Evolutionary conservation across 2,888 invertebrate genomes (phyloP), one percentile per base, ranked within the genome.

Genomic region (Aproaerema taeniolella): DNA sequence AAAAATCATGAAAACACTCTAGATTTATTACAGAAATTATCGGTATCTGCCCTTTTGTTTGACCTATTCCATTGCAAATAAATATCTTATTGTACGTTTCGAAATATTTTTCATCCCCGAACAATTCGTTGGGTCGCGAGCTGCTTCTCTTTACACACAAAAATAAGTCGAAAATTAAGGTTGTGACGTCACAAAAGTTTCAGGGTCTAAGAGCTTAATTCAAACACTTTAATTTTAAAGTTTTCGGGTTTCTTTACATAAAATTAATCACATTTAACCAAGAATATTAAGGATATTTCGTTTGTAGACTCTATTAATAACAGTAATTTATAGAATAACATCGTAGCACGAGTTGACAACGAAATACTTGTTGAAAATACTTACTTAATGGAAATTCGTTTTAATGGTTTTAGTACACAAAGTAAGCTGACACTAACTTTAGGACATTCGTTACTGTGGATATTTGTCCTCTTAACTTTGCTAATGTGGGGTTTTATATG

Each of bases 21-120:
- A 60, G 59, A 67, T 67, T 69, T 71, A 67, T 72, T 57, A 45
- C 42, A 43, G 35, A 61, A 61, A 66, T 67, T 61, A 67, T 66
- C 58, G 56, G 58, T 61, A 57, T 62, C 54, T 54, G 28, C 46
- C 41, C 47, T 49, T 53, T 56, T 39, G 41, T n/a, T n/a, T n/a
- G n/a, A n/a, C n/a, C n/a, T n/a, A n/a, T n/a, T n/a, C n/a, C n/a
- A n/a, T n/a, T n/a, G n/a, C n/a, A n/a, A n/a, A n/a, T n/a, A 41
- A 50, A 56, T 59, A 54, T 41, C 26, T 38, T 39, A 35, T 45
- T 47, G 37, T 41, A 41, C 44, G 44, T 46, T 47, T 41, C 43
- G 42, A 42, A 50, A 48, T 48, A 46, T 41, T 39, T 39, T 41
- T 30, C n/a, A 38, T 41, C 25, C 28, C 33, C 31, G 43, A 49